A percentile compares a stretch with the other conserved stretches of the same genome.
These are phyloP conservation scores for Poecile atricapillus DNA, from an alignment of 2,113 vertebrate species.

Conservation along the genomic window DNA sequence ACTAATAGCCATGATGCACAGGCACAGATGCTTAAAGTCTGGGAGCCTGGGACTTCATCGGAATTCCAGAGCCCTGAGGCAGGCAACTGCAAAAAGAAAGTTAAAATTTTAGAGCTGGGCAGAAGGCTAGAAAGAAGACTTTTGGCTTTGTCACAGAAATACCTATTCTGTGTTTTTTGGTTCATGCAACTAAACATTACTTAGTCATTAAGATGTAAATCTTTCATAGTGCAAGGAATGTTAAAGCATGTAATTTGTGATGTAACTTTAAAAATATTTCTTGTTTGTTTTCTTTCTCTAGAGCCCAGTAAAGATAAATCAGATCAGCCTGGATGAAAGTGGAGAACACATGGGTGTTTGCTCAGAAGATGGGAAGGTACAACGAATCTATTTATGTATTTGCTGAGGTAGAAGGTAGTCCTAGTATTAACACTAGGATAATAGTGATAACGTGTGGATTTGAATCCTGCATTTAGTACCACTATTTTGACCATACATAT, in stretches of 20 bases:
- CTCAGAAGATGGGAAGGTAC: slow-evolving; percentile 98
- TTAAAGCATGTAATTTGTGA: neutral
- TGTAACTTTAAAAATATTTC: neutral
- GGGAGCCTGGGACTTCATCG: neutral
- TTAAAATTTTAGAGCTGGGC: neutral
- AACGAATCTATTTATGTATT: neutral
- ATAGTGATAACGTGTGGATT: neutral
- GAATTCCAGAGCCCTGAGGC: neutral
- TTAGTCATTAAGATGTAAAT: neutral
- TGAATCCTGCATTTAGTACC: neutral
- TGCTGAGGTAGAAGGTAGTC: neutral
- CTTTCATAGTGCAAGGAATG: neutral
- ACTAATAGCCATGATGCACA: rapidly evolving
- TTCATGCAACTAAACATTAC: neutral
- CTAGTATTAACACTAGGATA: neutral
- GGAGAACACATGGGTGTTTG: slow-evolving; percentile 96
- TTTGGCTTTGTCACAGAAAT: neutral
- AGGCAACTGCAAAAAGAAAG: neutral
- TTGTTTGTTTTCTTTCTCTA: slow-evolving; percentile 51
- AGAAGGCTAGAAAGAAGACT: neutral
- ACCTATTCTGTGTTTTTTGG: neutral
- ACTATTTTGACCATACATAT: slow-evolving; percentile 19
- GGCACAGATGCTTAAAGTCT: neutral
- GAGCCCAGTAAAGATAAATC: slow-evolving; percentile 98
- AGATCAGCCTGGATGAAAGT: slow-evolving; percentile 97